phyloP scores from a whole-genome alignment of 2,797 vertebrate species.

The Gila robusta region DNA sequence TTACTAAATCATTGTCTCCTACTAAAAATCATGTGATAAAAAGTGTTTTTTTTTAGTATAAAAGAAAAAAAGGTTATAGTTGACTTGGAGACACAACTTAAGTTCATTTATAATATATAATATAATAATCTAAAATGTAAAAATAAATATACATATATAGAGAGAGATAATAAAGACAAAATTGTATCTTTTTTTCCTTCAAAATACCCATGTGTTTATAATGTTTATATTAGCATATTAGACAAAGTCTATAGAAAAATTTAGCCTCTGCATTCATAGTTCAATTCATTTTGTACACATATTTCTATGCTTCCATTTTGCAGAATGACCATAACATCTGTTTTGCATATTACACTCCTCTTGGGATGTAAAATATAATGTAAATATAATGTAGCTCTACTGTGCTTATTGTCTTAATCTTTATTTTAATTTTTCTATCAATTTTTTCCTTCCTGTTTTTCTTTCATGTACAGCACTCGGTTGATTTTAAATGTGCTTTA shows the following conservation, averaged over 20 bases:
- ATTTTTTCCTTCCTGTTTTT: too few species aligned
- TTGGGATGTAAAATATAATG: neutral
- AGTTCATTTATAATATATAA: neutral
- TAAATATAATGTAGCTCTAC: too few species aligned
- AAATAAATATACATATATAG: neutral
- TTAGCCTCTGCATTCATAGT: neutral
- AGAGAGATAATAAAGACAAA: neutral
- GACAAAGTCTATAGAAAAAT: neutral
- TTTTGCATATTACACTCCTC: neutral
- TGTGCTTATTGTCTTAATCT: too few species aligned
- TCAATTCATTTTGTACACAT: neutral
- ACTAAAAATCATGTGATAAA: neutral
- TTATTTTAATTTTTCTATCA: too few species aligned
- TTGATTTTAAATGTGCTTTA: too few species aligned
- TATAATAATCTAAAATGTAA: neutral
- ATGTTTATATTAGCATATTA: too few species aligned
- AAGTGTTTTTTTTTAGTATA: neutral
- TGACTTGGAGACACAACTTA: neutral
- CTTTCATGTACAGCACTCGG: too few species aligned
- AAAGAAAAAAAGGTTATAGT: neutral
- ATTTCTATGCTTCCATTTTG: neutral
- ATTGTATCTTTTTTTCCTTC: neutral
- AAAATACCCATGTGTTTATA: neutral
- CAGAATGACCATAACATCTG: neutral
- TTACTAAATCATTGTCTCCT: neutral